Evolutionary conservation across 2,797 vertebrate genomes (phyloP), one percentile per base, ranked within the genome.

Genomic region (Intellagama lesueurii): DNA sequence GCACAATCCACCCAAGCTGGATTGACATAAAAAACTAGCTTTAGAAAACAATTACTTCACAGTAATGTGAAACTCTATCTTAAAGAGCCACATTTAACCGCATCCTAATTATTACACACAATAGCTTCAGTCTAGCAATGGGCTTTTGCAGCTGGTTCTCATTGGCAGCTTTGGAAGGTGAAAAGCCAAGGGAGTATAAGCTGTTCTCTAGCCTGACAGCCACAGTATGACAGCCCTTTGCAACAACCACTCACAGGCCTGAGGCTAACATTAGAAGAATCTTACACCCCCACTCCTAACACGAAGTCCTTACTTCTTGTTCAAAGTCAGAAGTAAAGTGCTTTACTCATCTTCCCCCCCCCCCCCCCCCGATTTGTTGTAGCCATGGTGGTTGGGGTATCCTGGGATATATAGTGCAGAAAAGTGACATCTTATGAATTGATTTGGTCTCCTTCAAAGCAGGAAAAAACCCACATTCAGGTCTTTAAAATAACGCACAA

Each of bases 1-100:
- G 11, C 66, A 52, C 32, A 30, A 32, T 44, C 52, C 70, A 32
- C 40, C 22, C 56, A 30, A 60, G 26, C 75, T 12, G 76, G 35
- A 83, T 47, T 60, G 52, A 87, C 17, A 22, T 70, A 66, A 76
- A 88, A 35, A 86, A 22, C 7, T 91, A 6, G 52, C n/a, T 56
- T 87, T 66, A 90, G 47, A 86, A 87, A 86, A 79, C 14, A 85
- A 81, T 28, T 88, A 0, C 73, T 91, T 91, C 89, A 30, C 22
- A 44, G 0, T 7, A 44, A 81, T 78, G 82, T 85, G n/a, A 84
- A 91, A 0, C 75, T 87, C 85, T 76, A 88, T 56, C 75, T 88
- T 88, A 81, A 79, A 68, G 64, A n/a, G 69, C 26, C 60, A 83
- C n/a, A 77, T 83, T n/a, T n/a, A 83, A 56, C 8, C 83, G 9